Evolutionary conservation across 2,113 vertebrate genomes (phyloP).

Genomic region (Vidua chalybeata): DNA sequence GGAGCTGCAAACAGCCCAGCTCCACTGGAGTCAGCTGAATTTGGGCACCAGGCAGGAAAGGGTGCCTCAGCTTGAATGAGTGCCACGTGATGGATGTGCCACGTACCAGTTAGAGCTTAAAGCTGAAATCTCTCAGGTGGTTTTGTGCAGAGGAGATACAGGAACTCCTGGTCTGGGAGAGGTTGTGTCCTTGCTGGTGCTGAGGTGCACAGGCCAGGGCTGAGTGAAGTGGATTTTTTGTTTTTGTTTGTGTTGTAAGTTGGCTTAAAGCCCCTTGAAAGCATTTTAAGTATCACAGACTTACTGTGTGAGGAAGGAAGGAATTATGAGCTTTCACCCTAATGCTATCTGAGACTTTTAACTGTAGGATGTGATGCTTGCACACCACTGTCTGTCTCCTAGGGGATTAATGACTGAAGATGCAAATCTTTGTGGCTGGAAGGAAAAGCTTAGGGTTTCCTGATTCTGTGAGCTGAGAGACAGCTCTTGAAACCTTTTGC

Average conservation of each 20-base stretch:
- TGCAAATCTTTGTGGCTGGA: not conserved
- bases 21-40: not conserved
- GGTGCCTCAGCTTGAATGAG: not conserved
- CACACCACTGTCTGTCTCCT: not conserved
- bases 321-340: not conserved
- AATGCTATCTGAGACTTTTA: not conserved
- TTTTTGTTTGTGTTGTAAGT: not conserved
- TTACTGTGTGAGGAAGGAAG: not conserved
- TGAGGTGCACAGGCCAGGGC: not conserved
- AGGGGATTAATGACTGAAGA: not conserved
- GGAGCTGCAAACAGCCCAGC: not conserved
- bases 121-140: not conserved
- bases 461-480: not conserved
- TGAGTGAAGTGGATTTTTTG: not conserved
- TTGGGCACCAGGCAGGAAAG: not conserved
- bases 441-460: not conserved
- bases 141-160: not conserved
- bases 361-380: not conserved
- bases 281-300: not conserved
- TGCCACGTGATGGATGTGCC: not conserved
- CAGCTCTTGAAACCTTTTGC: not conserved
- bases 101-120: accelerated
- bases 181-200: not conserved
- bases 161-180: not conserved
- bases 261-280: not conserved